Evolutionary conservation across 2,888 invertebrate genomes (phyloP), one percentile per base, ranked within the genome.

Genomic region (Embidobia sp.): DNA sequence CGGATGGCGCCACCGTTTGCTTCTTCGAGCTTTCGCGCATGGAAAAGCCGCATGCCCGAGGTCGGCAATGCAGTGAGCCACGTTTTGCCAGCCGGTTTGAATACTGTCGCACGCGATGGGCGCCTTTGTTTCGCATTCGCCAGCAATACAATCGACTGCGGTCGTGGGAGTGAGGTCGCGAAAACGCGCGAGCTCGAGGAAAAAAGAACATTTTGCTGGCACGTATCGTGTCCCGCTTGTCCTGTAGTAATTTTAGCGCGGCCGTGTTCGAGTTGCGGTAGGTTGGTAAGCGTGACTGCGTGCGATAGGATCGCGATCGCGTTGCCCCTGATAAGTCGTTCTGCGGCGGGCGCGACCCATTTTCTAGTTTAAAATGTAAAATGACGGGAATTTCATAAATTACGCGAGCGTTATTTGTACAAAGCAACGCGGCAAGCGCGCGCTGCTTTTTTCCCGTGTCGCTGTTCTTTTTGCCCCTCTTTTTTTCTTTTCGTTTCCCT

Each of bases 251-350:
- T 86, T 85, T 80, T 80, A 80, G 79, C 79, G 79, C 81, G 79
- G 82, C 82, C 82, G 84, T 82, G 82, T 76, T 82, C 80, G 82
- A 79, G 76, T 81, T 66, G 82, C 81, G 77, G 82, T 80, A 78
- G 73, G 77, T 78, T 81, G 81, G 85, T 82, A 86, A 86, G 86
- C 87, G 87, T 87, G 87, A 87, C 87, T 85, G 76, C 81, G 55
- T 66, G 81, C 81, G 86, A 87, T 87, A 86, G 66, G 81, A 87
- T 87, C 87, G 82, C 80, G 86, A 87, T 87, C 83, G 80, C 81
- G 83, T 67, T 77, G 77, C 51, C 37, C 67, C 83, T 35, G 87
- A 87, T 87, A 87, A 86, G 84, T 83, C 77, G 77, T 67, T 80
- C 80, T 81, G 80, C 77, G 79, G 82, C 57, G 49, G 79, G 79